Base-by-base conservation (phyloP, 2,888 invertebrate genomes). In the Noctua pronuba region DNA sequence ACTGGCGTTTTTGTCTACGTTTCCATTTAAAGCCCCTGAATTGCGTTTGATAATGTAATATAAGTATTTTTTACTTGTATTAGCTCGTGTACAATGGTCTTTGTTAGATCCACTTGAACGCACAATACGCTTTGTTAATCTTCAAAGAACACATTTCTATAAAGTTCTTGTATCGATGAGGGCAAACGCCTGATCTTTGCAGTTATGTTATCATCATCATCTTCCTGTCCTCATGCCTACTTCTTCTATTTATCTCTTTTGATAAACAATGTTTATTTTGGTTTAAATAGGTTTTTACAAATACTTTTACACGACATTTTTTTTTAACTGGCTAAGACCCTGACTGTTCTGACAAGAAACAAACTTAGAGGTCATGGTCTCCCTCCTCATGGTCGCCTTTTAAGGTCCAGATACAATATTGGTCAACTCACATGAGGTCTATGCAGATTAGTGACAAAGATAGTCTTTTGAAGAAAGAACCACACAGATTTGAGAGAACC, bases 31-130 rank as follows among this genome's bases (percentile, higher is more conserved):
- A 28, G 35, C 44, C 62, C 31, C 67, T 2, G 49, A 60, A 77
- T 52, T 77, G 78, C 67, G 68, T 78, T 78, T 41, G 60, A 35
- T 67, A 81, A 72, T 35, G 71, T 72, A 71, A 79, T 84, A 62
- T 46, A 41, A 71, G 21, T 55, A 1, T 68, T 68, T 81, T 81
- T 84, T 84, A 79, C 66, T 79, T 31, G 41, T 28, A 46, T 82
- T 79, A 31, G 46, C 7, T 62, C 13, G 44, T 52, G 24, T 35
- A 80, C 35, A 81, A 73, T 58, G 28, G 55, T 38, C 38, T 80
- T 67, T 62, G 31, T 79, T 80, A 58, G 67, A 24, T 55, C 68
- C 38, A 68, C 13, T 78, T 78, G 55, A 82, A 44, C 10, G 46
- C 28, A 35, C 77, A 82, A 58, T 65, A 10, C 41, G 64, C 8